Evolutionary conservation across 2,888 invertebrate species (phyloP).

Genomic region (Lamproptera curius): DNA sequence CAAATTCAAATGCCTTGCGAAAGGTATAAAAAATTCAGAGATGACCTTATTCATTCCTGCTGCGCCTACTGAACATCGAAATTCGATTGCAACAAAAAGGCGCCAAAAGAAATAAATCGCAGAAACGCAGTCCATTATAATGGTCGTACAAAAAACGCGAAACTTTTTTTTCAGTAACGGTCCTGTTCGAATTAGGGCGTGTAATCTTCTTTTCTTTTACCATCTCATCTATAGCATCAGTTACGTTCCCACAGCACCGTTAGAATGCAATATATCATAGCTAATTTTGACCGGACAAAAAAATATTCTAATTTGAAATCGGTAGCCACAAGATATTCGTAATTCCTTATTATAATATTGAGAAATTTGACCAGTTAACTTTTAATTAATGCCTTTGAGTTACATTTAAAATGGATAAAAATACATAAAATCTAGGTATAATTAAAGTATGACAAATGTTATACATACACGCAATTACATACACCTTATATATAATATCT

Average conservation of each 20-base stretch:
- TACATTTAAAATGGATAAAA: neutral
- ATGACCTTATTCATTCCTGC: constrained; percentile 41
- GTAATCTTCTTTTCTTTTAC: constrained; percentile 66
- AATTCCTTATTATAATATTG: too few species aligned
- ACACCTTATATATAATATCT: too few species aligned
- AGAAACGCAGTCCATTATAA: constrained; percentile 58
- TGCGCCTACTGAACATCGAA: constrained; percentile 62
- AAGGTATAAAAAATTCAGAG: constrained; percentile 12
- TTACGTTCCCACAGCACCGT: constrained; percentile 22
- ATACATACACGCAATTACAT: too few species aligned
- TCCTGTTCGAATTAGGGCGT: constrained; percentile 66
- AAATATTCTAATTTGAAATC: constrained; percentile 7
- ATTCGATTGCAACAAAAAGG: constrained; percentile 44
- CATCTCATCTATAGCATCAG: constrained; percentile 21
- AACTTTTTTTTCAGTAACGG: constrained; percentile 61
- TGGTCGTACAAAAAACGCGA: constrained; percentile 29
- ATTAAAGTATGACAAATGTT: too few species aligned
- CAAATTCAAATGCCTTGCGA: too few species aligned
- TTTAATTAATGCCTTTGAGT: neutral
- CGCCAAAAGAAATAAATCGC: constrained; percentile 53
- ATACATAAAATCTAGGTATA: too few species aligned
- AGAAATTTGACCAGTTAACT: too few species aligned
- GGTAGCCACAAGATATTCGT: constrained; percentile 4
- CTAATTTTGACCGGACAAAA: constrained; percentile 11
- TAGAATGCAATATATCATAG: constrained; percentile 21